These are phyloP conservation scores for Ypsolopha scabrella DNA, from an alignment of 2,888 invertebrate species.

Conservation along the genomic window DNA sequence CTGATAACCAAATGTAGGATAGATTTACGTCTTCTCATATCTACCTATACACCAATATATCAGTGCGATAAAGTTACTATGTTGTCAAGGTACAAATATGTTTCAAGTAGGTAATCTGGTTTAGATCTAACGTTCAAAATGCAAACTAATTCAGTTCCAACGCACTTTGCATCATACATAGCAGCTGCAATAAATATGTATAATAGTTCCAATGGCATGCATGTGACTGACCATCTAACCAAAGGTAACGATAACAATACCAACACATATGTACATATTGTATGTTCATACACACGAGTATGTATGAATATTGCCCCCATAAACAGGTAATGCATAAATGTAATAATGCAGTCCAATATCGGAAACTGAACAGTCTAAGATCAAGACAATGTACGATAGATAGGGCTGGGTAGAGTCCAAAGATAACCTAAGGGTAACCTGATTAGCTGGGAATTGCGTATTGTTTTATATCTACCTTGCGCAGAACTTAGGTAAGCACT, in stretches of 20 bases:
- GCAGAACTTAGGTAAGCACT: background rate
- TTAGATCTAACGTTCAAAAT: background rate
- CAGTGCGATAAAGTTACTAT: background rate
- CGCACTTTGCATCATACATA: too few relatives aligned
- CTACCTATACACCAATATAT: background rate
- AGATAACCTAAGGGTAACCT: constrained; percentile 20
- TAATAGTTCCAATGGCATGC: too few relatives aligned
- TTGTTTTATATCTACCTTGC: background rate
- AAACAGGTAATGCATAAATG: background rate
- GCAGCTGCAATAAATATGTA: too few relatives aligned
- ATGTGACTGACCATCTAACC: too few relatives aligned
- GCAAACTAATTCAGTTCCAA: too few relatives aligned
- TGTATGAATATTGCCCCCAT: too few relatives aligned
- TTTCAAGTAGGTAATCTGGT: background rate
- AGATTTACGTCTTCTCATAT: background rate
- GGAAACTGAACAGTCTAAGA: constrained; percentile 33
- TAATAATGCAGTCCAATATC: constrained; percentile 22
- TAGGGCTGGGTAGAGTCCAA: constrained; percentile 29
- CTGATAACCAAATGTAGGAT: background rate
- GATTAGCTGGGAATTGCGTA: background rate
- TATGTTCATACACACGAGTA: too few relatives aligned
- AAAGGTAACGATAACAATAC: too few relatives aligned
- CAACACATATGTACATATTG: too few relatives aligned
- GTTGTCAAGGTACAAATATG: background rate
- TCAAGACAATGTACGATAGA: constrained; percentile 40